Percentiles rank a stretch among this genome's conserved stretches.
These are phyloP conservation scores for Apostichopus leukothele DNA, from an alignment of 53 echinoderm and acorn worm genomes.

Conservation along the genomic window DNA sequence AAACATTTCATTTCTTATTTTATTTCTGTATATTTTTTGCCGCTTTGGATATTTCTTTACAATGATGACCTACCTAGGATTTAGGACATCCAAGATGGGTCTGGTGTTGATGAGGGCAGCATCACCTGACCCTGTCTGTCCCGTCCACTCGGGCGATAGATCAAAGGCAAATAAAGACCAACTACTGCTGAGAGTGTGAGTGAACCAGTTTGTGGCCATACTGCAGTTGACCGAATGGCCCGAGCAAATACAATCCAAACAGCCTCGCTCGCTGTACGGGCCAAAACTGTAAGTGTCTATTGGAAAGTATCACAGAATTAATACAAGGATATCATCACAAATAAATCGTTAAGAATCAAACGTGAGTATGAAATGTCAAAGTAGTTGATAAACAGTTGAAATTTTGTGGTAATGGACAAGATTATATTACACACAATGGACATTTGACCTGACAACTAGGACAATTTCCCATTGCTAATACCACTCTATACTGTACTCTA, in stretches of 20 bases:
- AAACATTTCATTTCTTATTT: not conserved
- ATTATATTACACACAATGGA: too few relatives aligned
- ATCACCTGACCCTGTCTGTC: slow-evolving; percentile 46
- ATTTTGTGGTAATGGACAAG: too few relatives aligned
- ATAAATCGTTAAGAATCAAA: too few relatives aligned
- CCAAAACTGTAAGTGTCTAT: slow-evolving; percentile 86
- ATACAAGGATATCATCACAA: too few relatives aligned
- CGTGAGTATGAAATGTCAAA: too few relatives aligned
- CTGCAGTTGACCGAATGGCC: slow-evolving; percentile 74
- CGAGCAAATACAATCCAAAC: slow-evolving; percentile 83
- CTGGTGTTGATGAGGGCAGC: slow-evolving; percentile 51
- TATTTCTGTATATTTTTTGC: not conserved
- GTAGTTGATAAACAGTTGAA: too few relatives aligned
- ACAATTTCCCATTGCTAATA: too few relatives aligned
- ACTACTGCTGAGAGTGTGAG: slow-evolving; percentile 53
- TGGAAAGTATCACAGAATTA: too few relatives aligned
- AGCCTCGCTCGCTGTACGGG: slow-evolving; percentile 88
- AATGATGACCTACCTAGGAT: slow-evolving; percentile 66
- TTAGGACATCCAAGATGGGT: slow-evolving; percentile 60
- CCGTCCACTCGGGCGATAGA: slow-evolving; percentile 80
- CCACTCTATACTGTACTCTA: too few relatives aligned
- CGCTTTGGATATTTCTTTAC: not conserved
- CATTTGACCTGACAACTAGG: too few relatives aligned
- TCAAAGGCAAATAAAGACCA: slow-evolving; percentile 75
- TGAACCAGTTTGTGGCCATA: slow-evolving; percentile 60